Percentiles rank a stretch among this genome's conserved stretches.
Conservation (phyloP, 2,888 invertebrate species). For the Drosophila emarginata region DNA sequence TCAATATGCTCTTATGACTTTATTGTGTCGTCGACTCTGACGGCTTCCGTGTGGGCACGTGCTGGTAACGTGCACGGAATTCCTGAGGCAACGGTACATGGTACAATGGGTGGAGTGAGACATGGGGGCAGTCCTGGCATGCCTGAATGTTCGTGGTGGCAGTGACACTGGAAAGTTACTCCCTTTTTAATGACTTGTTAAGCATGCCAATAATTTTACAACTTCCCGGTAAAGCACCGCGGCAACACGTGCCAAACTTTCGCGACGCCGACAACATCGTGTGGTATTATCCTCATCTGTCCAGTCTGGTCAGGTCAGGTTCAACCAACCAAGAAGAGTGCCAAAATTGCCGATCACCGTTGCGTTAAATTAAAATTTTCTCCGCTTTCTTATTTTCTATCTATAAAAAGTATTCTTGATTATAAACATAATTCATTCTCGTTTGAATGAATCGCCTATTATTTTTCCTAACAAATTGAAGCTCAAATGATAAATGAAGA, state of each 20-base stretch:
- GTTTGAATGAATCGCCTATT: slow-evolving; percentile 33
- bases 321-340: slow-evolving; percentile 54
- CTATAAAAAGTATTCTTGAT: slow-evolving; percentile 24
- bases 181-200: slow-evolving; percentile 68
- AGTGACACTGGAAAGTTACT: slow-evolving; percentile 31
- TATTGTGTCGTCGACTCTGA: slow-evolving; percentile 49
- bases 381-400: slow-evolving; percentile 2
- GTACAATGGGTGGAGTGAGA: not conserved
- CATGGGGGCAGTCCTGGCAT: slow-evolving; percentile 31
- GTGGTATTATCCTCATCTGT: slow-evolving; percentile 26
- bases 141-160: slow-evolving; percentile 51
- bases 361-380: slow-evolving; percentile 81
- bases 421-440: slow-evolving; percentile 60
- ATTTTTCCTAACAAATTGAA: slow-evolving; percentile 11
- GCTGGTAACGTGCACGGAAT: slow-evolving; percentile 79
- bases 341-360: slow-evolving; percentile 66
- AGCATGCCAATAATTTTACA: slow-evolving; percentile 76
- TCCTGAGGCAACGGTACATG: slow-evolving; percentile 65
- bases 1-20: slow-evolving; percentile 48
- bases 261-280: slow-evolving; percentile 49
- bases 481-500: not conserved
- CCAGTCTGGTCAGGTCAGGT: slow-evolving; percentile 52
- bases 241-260: slow-evolving; percentile 66
- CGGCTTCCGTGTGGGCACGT: slow-evolving; percentile 74
- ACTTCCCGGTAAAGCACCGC: slow-evolving; percentile 51